Base-by-base conservation (phyloP, 2,888 invertebrate species). In the Brachypterus glaber region DNA sequence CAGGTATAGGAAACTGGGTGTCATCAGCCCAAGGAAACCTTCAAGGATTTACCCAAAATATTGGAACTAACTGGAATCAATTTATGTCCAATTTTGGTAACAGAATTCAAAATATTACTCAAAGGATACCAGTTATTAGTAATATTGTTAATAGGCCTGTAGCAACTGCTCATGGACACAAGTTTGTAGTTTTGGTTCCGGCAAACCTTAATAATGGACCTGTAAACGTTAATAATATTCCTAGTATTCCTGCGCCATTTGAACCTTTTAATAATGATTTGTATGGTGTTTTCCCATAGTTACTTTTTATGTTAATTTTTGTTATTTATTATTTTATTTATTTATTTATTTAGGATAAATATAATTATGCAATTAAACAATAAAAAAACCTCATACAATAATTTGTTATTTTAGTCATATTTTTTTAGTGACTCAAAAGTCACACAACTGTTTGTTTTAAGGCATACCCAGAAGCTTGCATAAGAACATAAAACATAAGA, bases 121-220 rank as follows among this genome's bases (percentile, higher is more conserved):
- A 54, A 30, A 39, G 45, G 11, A 39, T 53, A 12, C 52, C 53
- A 3, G 17, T 52, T 14, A 17, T 53, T 12, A 45, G 38, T 1
- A 44, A 46, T 11, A 21, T 52, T 15, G 30, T 7, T 9, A 4
- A 9, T 11, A 27, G 27, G 27, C 27, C 27, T 5, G 12, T 27
- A 11, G 27, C 27, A 5, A 11, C 12, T 5, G 27, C 27, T 4
- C 27, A 27, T 5, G 27, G 27, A 11, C 8, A 9, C 27, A 27
- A 27, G 27, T 27, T 11, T 11, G 7, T 27, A 9, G 27, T 27
- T 5, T n/a, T n/a, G n/a, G n/a, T n/a, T n/a, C n/a, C n/a, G n/a
- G n/a, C n/a, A n/a, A n/a, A n/a, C n/a, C n/a, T n/a, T n/a, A n/a
- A n/a, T n/a, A n/a, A n/a, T n/a, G n/a, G n/a, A n/a, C n/a, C n/a